Base-by-base conservation (phyloP, 2,113 vertebrate species). In the Poicephalus meyeri region DNA sequence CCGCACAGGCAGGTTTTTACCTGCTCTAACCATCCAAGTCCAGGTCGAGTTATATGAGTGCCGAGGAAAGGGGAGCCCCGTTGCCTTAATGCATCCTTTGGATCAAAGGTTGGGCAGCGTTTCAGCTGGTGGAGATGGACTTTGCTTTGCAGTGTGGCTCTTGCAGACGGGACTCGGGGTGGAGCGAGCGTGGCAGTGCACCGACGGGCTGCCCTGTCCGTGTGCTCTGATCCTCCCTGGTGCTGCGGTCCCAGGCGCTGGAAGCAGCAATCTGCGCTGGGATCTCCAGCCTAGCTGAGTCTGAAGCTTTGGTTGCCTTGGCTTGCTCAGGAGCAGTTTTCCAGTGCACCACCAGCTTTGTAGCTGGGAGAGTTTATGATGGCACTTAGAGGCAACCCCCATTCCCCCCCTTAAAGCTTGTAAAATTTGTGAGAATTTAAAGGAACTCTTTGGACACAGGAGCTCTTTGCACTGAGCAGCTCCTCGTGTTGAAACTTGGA, bases 1-100 rank as follows among this genome's bases (percentile, higher is more conserved):
- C 70, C 37, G 35, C 2, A 0, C 11, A 10, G 52, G 49, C 44
- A 50, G 53, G 41, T 33, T 47, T 70, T 53, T 31, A 21, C 69
- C 53, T 15, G 0, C 31, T 35, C 53, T 14, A 20, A 10, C 41
- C 9, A 2, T 12, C 65, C 0, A 0, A 7, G 9, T 5, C 50
- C 16, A 2, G 37, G 5, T 19, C 15, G 2, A 3, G 28, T 55
- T 41, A 1, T 4, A 0, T 5, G 35, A 29, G 50, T 23, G 24
- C 1, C 1, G 66, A 6, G 18, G 39, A 42, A 68, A 74, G 72
- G 8, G 29, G 53, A 76, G 44, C 42, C 16, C 23, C 8, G 8
- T 21, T 35, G 26, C n/a, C 23, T 37, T 7, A 5, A 6, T 23
- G 0, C 69, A 73, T 80, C 86, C 68, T 26, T 46, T 28, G 50